These are phyloP conservation scores for Trachops cirrhosus DNA, from an alignment of 2,797 vertebrate genomes.

Conservation along the genomic window DNA sequence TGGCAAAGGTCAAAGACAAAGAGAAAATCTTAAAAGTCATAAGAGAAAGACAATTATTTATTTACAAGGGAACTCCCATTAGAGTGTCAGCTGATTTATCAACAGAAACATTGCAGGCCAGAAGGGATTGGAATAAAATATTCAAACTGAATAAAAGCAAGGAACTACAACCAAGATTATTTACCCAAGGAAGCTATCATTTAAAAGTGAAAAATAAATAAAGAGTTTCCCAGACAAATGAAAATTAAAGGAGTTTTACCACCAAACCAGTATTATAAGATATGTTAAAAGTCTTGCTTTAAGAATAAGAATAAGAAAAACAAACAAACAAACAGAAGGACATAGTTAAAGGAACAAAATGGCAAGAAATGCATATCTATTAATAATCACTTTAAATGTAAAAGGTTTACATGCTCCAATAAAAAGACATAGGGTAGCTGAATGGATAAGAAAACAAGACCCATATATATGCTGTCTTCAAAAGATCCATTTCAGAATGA, in stretches of 20 bases:
- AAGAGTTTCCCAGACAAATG: neutral
- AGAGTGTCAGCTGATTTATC: neutral
- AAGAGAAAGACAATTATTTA: neutral
- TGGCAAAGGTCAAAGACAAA: neutral
- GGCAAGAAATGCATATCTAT: neutral
- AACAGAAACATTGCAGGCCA: neutral
- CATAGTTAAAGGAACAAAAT: neutral
- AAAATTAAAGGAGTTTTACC: neutral
- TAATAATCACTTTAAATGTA: neutral
- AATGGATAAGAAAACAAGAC: too few species aligned
- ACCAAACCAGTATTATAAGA: neutral
- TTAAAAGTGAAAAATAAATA: neutral
- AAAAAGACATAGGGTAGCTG: neutral
- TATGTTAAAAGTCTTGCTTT: neutral
- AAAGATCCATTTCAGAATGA: too few species aligned
- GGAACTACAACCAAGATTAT: neutral
- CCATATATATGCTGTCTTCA: too few species aligned
- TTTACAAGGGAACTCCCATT: neutral
- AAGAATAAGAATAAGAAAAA: neutral
- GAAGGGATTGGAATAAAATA: neutral
- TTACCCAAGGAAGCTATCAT: neutral
- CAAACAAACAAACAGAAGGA: neutral
- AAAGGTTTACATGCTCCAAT: neutral
- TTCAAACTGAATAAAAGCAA: neutral
- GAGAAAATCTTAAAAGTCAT: neutral